phyloP scores from a whole-genome alignment of 2,888 invertebrate species.

The Rhamphomyia laevipes region DNA sequence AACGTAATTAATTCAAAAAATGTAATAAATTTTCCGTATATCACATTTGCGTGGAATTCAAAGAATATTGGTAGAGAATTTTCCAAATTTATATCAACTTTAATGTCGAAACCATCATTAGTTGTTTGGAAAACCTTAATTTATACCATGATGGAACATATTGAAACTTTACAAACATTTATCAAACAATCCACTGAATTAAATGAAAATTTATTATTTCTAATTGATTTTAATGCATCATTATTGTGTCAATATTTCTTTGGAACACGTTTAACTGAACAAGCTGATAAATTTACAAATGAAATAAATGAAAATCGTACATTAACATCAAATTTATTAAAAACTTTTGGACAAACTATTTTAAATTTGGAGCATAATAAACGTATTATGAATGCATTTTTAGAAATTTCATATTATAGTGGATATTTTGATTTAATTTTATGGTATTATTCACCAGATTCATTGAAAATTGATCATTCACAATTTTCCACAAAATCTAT shows the following conservation, averaged over 20 bases:
- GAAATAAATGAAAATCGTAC: constrained; percentile 21
- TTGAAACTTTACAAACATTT: constrained; percentile 3
- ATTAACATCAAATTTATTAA: constrained; percentile 22
- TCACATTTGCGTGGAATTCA: constrained; percentile 28
- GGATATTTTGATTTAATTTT: constrained; percentile 26
- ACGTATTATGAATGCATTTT: constrained; percentile 30
- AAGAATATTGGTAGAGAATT: constrained; percentile 26
- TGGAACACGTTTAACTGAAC: constrained; percentile 29
- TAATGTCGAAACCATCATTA: constrained; percentile 32
- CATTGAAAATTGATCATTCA: constrained; percentile 13
- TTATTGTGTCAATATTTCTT: constrained; percentile 29
- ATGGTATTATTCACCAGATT: constrained; percentile 30
- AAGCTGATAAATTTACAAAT: constrained; percentile 25
- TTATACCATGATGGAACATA: constrained; percentile 10
- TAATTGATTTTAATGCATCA: constrained; percentile 28
- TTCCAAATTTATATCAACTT: constrained; percentile 25
- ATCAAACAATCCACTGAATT: constrained; percentile 4
- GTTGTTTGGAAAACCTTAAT: constrained; percentile 32
- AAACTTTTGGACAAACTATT: constrained; percentile 26
- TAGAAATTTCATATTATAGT: constrained; percentile 26
- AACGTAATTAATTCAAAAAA: background rate
- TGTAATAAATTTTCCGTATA: constrained; percentile 16
- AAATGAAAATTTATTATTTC: constrained; percentile 23
- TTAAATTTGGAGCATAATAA: constrained; percentile 29
- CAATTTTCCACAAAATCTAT: constrained; percentile 14